A percentile compares a stretch with the other conserved stretches of the same genome.
Evolutionary conservation across 2,888 invertebrate genomes (phyloP).

Genomic region (Mycogona germanica): DNA sequence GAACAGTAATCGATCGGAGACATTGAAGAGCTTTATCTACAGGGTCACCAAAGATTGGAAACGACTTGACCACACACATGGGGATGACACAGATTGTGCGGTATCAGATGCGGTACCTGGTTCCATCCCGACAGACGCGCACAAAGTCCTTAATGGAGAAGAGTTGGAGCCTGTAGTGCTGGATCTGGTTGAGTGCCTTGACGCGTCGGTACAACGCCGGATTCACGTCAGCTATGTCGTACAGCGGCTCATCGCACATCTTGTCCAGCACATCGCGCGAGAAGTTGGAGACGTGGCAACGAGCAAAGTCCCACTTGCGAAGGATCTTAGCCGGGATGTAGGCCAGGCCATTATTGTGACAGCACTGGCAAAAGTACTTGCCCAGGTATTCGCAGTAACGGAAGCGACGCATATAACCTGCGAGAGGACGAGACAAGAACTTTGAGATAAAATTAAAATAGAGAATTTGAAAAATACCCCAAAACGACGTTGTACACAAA

Average conservation of each 20-base stretch:
- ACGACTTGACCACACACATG: no score
- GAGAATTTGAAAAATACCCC: no score
- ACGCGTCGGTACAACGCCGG: slow-evolving; percentile 50
- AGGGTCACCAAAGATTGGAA: no score
- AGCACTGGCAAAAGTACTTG: slow-evolving; percentile 73
- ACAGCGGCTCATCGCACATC: slow-evolving; percentile 63
- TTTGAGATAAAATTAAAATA: not conserved
- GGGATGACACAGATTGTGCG: no score
- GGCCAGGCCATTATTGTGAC: slow-evolving; percentile 63
- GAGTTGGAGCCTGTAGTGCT: slow-evolving; percentile 50
- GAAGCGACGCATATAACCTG: slow-evolving; percentile 55
- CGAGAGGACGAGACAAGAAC: no score
- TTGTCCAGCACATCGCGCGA: slow-evolving; percentile 60
- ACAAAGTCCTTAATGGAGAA: slow-evolving; percentile 57
- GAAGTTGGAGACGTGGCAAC: slow-evolving; percentile 70
- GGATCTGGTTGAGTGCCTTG: slow-evolving; percentile 46
- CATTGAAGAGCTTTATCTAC: no score
- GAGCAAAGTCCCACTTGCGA: slow-evolving; percentile 42
- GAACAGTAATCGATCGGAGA: no score
- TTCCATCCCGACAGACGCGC: slow-evolving; percentile 51
- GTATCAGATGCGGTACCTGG: slow-evolving; percentile 42
- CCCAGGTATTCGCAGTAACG: slow-evolving; percentile 74
- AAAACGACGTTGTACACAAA: no score
- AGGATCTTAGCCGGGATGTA: slow-evolving; percentile 45
- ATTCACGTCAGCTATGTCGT: slow-evolving; percentile 58